A percentile compares a stretch with the other conserved stretches of the same genome.
These are phyloP conservation scores for Centropristis striata DNA, from an alignment of 2,113 vertebrate species.

Conservation along the genomic window DNA sequence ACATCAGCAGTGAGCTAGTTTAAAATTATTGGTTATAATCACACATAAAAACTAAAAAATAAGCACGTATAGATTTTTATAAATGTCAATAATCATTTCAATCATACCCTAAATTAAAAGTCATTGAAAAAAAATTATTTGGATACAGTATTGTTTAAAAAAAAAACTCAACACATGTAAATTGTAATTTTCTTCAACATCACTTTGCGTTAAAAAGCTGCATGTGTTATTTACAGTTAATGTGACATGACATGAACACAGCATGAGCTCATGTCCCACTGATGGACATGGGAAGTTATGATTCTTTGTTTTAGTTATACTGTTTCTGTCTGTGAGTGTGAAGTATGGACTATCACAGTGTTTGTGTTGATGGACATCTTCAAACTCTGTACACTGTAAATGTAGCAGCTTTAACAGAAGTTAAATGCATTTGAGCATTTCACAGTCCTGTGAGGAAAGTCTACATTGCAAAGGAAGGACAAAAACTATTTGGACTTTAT, in stretches of 20 bases:
- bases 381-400: neutral
- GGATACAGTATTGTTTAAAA: too few relatives aligned
- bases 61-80: neutral
- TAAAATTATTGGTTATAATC: neutral
- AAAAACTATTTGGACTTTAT: neutral
- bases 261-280: neutral
- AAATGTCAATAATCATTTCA: neutral
- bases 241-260: conserved; percentile 22
- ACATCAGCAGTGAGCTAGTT: neutral
- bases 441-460: neutral
- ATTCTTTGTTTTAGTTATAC: neutral
- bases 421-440: neutral
- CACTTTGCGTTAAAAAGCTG: neutral
- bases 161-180: neutral
- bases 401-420: neutral
- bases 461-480: neutral
- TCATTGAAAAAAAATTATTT: neutral
- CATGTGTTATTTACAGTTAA: neutral
- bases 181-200: neutral
- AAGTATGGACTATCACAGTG: neutral
- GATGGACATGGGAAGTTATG: neutral
- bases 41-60: too few relatives aligned
- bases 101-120: neutral
- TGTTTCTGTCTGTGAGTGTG: neutral
- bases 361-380: neutral